Evolutionary conservation across 2,113 vertebrate genomes (phyloP), one percentile per base, ranked within the genome.

Genomic region (Ginglymostoma cirratum): DNA sequence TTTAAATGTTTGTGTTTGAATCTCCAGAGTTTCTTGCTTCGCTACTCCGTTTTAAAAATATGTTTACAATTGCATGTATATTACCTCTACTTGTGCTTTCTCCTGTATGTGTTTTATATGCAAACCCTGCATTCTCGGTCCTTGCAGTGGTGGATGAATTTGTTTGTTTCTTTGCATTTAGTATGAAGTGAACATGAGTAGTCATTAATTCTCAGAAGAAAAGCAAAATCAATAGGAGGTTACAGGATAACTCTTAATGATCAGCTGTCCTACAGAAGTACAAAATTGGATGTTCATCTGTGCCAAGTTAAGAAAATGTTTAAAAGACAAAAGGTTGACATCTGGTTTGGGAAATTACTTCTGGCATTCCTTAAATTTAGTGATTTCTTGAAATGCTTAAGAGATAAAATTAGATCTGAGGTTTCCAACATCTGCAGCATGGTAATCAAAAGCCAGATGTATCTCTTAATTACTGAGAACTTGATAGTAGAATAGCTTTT

Each of bases 291-390:
- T 34, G 21, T 94, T 70, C 67, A 24, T 52, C 94, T 72, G 69
- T 27, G 67, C 69, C 67, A 95, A 95, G 52, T 72, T 72, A 72
- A 72, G 45, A 52, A 95, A 72, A 45, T 30, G 24, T 95, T 72
- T 45, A 95, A 34, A 95, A 95, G 67, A 95, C 94, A 95, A 95
- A 95, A 95, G 42, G 67, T 72, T 95, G 94, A 42, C 69, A 12
- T 70, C 66, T 52, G 94, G 34, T 95, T 72, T 52, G 42, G 93
- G 45, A 95, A 72, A 52, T 95, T 34, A 23, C n/a, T 76, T 76
- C 72, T 95, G 94, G 94, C 94, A 95, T 52, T 76, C 10, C 38
- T 95, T 95, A 67, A 95, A 76, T 76, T 52, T 72, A 52, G 69
- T 72, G 52, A 48, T 94, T 45, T 70, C 69, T 76, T 72, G 52